Evolutionary conservation across 2,888 invertebrate species (phyloP), one percentile per base, ranked within the genome.

Genomic region (Drosophila mimetica): DNA sequence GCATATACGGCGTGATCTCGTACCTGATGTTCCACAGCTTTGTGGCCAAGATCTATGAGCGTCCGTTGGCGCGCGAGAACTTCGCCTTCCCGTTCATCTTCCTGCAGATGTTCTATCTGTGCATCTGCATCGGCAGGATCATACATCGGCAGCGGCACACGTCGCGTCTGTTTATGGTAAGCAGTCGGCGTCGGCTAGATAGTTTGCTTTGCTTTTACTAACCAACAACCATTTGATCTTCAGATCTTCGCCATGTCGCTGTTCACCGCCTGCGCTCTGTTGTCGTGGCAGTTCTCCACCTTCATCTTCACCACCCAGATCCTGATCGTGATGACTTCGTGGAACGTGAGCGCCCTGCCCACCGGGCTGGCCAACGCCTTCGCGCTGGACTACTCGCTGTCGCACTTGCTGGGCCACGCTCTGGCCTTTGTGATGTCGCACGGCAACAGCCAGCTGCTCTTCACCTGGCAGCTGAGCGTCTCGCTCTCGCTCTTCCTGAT

Each of bases 1-100:
- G 97, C 0, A 71, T 95, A 0, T 89, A 97, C 22, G 93, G 96
- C 0, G 94, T 95, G 7, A 89, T 93, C 0, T 94, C 95, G 7
- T 97, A 96, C 90, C 94, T 97, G 79, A 96, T 94, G 84, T 97
- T 97, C 90, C 97, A 97, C 90, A 94, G 94, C 25, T 96, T 97
- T 90, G 95, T 94, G 50, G 96, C 97, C 0, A 92, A 97, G 47
- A 96, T 97, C 4, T 96, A 96, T 86, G 97, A 97, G 95, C 94
- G 96, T 0, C 97, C 97, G 0, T 95, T 97, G 39, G 93, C 97
- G 47, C 92, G 97, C 22, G 97, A 98, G 91, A 97, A 96, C 88
- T 96, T 97, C 89, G 96, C 96, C 0, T 96, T 95, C 86, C 97
- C 97, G 0, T 93, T 96, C 39, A 93, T 97, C 71, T 92, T 97